Evolutionary conservation across 1,140 invertebrate genomes (phyloP), one percentile per base, ranked within the genome.

Genomic region (Bursaphelenchus mucronatus): DNA sequence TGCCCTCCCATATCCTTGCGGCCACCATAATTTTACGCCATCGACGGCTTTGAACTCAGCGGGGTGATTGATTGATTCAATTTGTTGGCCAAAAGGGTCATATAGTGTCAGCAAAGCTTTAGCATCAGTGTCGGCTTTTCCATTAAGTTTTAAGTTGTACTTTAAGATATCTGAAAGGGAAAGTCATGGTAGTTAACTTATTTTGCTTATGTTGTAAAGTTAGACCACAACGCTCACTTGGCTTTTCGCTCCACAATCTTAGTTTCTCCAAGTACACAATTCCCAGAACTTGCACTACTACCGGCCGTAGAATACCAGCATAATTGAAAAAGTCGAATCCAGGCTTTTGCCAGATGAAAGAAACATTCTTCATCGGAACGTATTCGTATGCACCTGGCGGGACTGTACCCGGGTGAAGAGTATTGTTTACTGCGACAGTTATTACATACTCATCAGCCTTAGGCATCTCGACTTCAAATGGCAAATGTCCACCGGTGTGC

Each of bases 301-400:
- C 92, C 47, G 90, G 87, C 61, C 94, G 87, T 81, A 97, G 90
- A 58, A 97, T 94, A 6, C 94, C 94, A 10, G 93, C 94, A 83
- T 97, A 97, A 82, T 97, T 96, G 84, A 94, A 96, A 82, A 97
- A 97, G 81, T 97, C 94, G 82, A 97, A 96, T 17, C 88, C 88
- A 64, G 92, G 90, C 40, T 86, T 67, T 47, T 74, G 43, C 3
- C 30, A 11, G 7, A 67, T 53, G n/a, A 61, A 13, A 43, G 57
- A 19, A 86, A 3, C 85, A 86, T 30, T 86, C 84, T 63, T 86
- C 30, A 30, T 30, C 88, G 44, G 46, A n/a, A 19, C 61, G 46
- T 78, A 74, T 15, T 82, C 73, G 5, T 30, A 30, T 30, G 30
- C 30, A 6, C 82, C 83, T 11, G 82, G 82, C 10, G 84, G 84